Evolutionary conservation across 2,113 vertebrate genomes (phyloP).

Genomic region (Pelusios castaneus): DNA sequence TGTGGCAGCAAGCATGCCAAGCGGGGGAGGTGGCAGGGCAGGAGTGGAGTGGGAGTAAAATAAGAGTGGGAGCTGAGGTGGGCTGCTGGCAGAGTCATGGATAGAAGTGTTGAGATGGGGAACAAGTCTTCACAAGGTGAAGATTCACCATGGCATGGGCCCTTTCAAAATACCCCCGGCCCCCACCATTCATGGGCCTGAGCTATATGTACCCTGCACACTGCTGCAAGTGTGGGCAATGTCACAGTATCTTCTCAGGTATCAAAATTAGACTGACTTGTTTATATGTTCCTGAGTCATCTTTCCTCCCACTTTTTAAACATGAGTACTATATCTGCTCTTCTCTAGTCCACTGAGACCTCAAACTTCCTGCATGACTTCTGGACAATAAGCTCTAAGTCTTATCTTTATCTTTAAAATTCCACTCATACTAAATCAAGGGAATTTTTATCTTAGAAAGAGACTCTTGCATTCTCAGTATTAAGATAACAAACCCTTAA

Average conservation of each 20-base stretch:
- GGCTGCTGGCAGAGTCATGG: too few relatives aligned
- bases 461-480: not conserved
- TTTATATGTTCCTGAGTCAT: not conserved
- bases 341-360: not conserved
- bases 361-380: not conserved
- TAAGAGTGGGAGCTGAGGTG: too few relatives aligned
- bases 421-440: not conserved
- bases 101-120: too few relatives aligned
- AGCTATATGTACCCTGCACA: not conserved
- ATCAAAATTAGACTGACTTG: not conserved
- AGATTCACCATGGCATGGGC: too few relatives aligned
- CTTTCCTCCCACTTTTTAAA: not conserved
- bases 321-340: not conserved
- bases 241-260: not conserved
- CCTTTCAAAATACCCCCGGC: too few relatives aligned
- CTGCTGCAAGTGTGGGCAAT: not conserved
- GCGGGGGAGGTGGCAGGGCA: too few relatives aligned
- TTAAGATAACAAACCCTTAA: not conserved
- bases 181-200: too few relatives aligned
- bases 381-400: not conserved
- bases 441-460: not conserved
- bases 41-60: too few relatives aligned
- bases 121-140: too few relatives aligned
- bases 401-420: not conserved
- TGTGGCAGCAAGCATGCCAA: too few relatives aligned